Conservation (phyloP, 2,113 vertebrate species). For the Microcebus jonahi region DNA sequence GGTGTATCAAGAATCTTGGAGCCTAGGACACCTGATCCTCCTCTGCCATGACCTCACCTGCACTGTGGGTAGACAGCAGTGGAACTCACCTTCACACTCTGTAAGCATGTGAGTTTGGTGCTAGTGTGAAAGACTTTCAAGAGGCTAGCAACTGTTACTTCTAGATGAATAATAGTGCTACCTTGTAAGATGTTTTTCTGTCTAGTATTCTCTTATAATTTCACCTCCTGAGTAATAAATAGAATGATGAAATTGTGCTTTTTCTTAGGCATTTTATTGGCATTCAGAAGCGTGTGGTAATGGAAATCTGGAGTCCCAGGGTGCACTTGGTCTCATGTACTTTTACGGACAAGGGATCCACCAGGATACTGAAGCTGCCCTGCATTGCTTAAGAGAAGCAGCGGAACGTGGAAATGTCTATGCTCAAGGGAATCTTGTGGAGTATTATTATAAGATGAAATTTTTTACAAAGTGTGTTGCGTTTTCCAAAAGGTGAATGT, state of each 20-base stretch:
- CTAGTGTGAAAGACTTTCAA: neutral
- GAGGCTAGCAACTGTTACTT: neutral
- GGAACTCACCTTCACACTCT: neutral
- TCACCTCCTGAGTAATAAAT: neutral
- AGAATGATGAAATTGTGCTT: neutral
- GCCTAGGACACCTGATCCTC: neutral
- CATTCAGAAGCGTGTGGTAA: constrained; percentile 91
- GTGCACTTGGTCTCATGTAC: constrained; percentile 89
- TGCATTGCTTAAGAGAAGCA: constrained; percentile 85
- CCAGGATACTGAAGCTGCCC: constrained; percentile 81
- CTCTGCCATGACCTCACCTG: neutral
- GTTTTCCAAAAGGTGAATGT: constrained; percentile 85
- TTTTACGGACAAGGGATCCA: constrained; percentile 85
- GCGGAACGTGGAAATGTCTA: constrained; percentile 87
- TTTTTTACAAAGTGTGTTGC: constrained; percentile 85
- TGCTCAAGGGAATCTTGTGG: constrained; percentile 87
- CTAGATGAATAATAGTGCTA: too few relatives aligned
- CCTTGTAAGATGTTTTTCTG: neutral
- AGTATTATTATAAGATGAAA: constrained; percentile 88
- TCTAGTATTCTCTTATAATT: neutral
- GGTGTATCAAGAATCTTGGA: neutral
- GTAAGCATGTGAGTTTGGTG: neutral
- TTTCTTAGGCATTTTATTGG: constrained; percentile 89
- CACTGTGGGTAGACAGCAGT: neutral
- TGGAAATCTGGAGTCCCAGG: constrained; percentile 90